Conservation (phyloP, 2,113 vertebrate genomes). For the Montifringilla adamsi region DNA sequence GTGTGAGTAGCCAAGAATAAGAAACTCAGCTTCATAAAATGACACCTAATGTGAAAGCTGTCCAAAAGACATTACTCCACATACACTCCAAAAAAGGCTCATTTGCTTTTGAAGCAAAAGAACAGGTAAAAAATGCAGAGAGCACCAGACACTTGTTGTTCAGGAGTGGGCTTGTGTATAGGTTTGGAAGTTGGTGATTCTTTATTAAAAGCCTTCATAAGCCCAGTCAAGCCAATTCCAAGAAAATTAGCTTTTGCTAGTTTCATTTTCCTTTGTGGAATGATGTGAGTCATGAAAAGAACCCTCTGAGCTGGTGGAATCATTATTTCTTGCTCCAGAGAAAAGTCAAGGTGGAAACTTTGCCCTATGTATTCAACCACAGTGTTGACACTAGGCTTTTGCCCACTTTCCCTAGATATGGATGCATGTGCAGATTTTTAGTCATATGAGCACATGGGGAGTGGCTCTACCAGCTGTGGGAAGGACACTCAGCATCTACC, state of each 20-base stretch:
- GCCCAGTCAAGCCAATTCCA: background rate
- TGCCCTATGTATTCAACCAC: background rate
- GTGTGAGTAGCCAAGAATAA: conserved; percentile 22
- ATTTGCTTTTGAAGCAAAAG: background rate
- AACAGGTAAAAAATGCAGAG: background rate
- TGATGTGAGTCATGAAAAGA: background rate
- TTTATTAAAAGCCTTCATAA: background rate
- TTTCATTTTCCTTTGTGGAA: background rate
- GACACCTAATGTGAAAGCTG: conserved; percentile 11
- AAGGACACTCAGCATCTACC: background rate
- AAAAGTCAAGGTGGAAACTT: background rate
- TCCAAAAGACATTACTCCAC: background rate
- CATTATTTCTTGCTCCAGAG: background rate
- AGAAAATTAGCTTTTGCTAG: background rate
- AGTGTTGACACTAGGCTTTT: background rate
- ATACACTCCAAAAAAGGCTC: background rate
- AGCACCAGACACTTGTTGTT: background rate
- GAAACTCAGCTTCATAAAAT: conserved; percentile 35
- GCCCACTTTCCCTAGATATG: background rate
- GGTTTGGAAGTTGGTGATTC: background rate
- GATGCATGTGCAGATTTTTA: background rate
- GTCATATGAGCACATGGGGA: background rate
- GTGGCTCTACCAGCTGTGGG: background rate
- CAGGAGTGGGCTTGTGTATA: background rate
- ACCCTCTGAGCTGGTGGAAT: background rate